Percentiles rank a stretch among this genome's conserved stretches.
phyloP scores from a whole-genome alignment of 2,888 invertebrate species.

The Scotopteryx bipunctaria region DNA sequence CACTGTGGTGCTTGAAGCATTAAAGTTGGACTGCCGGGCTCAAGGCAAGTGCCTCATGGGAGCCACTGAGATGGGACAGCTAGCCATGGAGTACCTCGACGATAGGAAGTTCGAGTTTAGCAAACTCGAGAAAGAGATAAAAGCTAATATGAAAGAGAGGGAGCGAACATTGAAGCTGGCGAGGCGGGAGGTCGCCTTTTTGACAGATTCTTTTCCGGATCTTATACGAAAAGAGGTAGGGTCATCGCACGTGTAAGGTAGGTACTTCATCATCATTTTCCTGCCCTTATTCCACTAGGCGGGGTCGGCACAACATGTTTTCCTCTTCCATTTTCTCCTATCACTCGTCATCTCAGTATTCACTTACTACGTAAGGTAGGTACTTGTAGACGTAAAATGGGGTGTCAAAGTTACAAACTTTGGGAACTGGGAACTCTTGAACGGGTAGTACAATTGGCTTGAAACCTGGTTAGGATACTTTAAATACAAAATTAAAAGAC shows the following conservation, averaged over 20 bases:
- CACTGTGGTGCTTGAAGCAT: slow-evolving; percentile 83
- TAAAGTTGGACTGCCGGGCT: slow-evolving; percentile 82
- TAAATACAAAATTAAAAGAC: no score
- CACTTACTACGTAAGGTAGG: no score
- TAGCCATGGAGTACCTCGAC: slow-evolving; percentile 86
- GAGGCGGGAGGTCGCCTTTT: slow-evolving; percentile 68
- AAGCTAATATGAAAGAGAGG: slow-evolving; percentile 85
- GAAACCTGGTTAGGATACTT: no score
- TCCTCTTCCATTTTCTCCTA: no score
- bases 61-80: slow-evolving; percentile 86
- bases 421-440: no score
- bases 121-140: slow-evolving; percentile 82
- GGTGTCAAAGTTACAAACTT: no score
- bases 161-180: slow-evolving; percentile 81
- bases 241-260: slow-evolving; percentile 4
- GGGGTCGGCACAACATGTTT: no score
- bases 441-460: no score
- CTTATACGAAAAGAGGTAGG: slow-evolving; percentile 74
- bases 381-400: no score
- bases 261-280: no score
- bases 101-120: slow-evolving; percentile 85
- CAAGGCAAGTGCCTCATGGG: slow-evolving; percentile 86
- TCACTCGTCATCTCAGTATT: no score
- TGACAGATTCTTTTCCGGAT: slow-evolving; percentile 72
- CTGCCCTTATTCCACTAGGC: no score